These are phyloP conservation scores for Anguilla marmorata DNA, from an alignment of 2,797 vertebrate genomes.

Conservation along the genomic window DNA sequence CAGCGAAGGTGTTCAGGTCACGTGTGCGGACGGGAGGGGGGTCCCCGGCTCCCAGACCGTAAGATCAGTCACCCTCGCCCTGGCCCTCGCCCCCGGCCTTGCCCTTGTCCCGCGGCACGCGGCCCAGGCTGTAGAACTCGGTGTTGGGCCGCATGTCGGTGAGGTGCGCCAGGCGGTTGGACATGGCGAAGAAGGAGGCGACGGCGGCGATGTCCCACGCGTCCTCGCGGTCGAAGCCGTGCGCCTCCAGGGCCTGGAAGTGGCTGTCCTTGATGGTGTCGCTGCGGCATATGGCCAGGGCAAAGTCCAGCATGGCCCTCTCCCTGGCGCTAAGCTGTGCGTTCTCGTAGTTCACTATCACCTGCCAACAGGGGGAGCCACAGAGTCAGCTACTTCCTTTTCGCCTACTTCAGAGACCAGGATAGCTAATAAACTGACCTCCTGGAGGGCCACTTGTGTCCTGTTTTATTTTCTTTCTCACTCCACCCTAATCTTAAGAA, in stretches of 20 bases:
- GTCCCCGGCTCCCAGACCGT: neutral
- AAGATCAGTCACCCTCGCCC: neutral
- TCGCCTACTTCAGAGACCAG: neutral
- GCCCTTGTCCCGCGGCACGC: conserved; percentile 63
- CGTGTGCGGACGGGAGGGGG: neutral
- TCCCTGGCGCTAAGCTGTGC: conserved; percentile 74
- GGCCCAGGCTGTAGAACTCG: conserved; percentile 82
- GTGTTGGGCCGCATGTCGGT: conserved; percentile 76
- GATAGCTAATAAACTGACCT: neutral
- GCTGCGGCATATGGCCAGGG: conserved; percentile 73
- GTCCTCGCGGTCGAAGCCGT: conserved; percentile 80
- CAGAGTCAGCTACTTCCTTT: neutral
- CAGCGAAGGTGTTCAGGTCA: neutral
- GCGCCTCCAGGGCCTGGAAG: conserved; percentile 74
- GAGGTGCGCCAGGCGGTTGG: conserved; percentile 79
- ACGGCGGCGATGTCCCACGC: conserved; percentile 84
- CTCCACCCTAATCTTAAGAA: neutral
- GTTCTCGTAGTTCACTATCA: conserved; percentile 75
- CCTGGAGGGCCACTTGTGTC: neutral
- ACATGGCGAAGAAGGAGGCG: conserved; percentile 83
- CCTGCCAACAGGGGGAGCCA: conserved; percentile 59
- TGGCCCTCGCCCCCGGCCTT: conserved; percentile 38
- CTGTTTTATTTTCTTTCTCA: neutral
- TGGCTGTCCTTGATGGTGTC: conserved; percentile 81
- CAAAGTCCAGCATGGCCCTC: conserved; percentile 82